Conservation (phyloP, 2,888 invertebrate species). For the Pinctada fucata region DNA sequence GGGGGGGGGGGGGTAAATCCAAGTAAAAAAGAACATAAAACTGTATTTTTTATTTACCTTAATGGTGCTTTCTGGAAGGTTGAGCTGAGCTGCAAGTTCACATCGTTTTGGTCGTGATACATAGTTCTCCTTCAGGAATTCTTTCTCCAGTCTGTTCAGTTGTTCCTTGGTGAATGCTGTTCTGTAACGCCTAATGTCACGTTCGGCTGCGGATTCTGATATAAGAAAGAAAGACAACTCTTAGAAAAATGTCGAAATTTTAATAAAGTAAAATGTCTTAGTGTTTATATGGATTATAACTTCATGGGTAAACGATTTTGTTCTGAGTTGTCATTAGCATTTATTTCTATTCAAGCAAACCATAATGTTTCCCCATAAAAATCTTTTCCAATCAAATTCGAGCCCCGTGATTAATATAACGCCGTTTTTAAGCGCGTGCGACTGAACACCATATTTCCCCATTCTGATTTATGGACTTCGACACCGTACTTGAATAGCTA, state of each 20-base stretch:
- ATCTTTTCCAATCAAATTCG: slow-evolving; percentile 14
- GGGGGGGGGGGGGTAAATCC: too few species aligned
- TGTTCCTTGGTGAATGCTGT: slow-evolving; percentile 98
- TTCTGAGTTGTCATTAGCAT: neutral
- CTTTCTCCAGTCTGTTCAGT: slow-evolving; percentile 92
- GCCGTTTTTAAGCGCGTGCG: slow-evolving; percentile 20
- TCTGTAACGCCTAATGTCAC: slow-evolving; percentile 83
- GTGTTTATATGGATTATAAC: too few species aligned
- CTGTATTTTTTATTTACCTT: slow-evolving; percentile 89
- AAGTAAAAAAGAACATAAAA: too few species aligned
- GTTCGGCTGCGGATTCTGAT: slow-evolving; percentile 35
- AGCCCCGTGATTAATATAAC: slow-evolving; percentile 13
- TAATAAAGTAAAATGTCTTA: too few species aligned
- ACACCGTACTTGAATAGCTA: slow-evolving; percentile 8
- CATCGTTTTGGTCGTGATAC: slow-evolving; percentile 96
- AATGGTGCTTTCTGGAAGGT: slow-evolving; percentile 97
- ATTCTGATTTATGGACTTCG: slow-evolving; percentile 24
- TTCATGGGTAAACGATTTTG: neutral
- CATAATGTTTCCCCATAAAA: slow-evolving; percentile 21
- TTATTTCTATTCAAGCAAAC: neutral
- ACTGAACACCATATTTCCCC: slow-evolving; percentile 17
- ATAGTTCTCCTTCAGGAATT: slow-evolving; percentile 98
- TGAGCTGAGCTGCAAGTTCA: slow-evolving; percentile 94
- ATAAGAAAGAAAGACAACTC: slow-evolving; percentile 17
- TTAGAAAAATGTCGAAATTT: too few species aligned